Evolutionary conservation across 2,113 vertebrate genomes (phyloP).

Genomic region (Porphyrio hochstetteri): DNA sequence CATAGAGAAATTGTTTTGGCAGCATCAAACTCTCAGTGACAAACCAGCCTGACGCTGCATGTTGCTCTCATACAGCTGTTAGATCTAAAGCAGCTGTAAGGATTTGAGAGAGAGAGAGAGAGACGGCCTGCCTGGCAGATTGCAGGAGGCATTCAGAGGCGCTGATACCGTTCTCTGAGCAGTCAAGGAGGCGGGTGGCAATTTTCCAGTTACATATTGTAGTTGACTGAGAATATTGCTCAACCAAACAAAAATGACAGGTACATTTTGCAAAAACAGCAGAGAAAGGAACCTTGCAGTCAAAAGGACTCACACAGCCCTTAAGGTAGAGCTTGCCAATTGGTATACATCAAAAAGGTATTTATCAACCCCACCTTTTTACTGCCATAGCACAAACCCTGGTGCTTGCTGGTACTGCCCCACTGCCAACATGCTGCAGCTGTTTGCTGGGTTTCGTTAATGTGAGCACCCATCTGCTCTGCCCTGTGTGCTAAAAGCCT

Average conservation of each 20-base stretch:
- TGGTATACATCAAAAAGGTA: neutral
- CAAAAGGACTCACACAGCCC: neutral
- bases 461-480: neutral
- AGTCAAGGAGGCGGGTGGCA: neutral
- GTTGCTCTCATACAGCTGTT: neutral
- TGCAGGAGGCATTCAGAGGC: neutral
- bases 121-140: conserved; percentile 25
- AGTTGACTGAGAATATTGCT: neutral
- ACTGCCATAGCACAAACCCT: neutral
- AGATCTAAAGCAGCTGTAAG: neutral
- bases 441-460: neutral
- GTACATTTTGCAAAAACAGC: neutral
- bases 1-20: neutral
- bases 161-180: neutral
- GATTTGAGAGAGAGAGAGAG: neutral
- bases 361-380: neutral
- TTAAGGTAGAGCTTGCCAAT: neutral
- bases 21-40: neutral
- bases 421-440: neutral
- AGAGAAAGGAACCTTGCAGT: neutral
- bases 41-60: neutral
- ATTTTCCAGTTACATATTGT: neutral
- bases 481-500: neutral
- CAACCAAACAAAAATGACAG: neutral
- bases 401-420: neutral